Conservation (phyloP, 2,797 vertebrate species). For the Naso thynnoides region DNA sequence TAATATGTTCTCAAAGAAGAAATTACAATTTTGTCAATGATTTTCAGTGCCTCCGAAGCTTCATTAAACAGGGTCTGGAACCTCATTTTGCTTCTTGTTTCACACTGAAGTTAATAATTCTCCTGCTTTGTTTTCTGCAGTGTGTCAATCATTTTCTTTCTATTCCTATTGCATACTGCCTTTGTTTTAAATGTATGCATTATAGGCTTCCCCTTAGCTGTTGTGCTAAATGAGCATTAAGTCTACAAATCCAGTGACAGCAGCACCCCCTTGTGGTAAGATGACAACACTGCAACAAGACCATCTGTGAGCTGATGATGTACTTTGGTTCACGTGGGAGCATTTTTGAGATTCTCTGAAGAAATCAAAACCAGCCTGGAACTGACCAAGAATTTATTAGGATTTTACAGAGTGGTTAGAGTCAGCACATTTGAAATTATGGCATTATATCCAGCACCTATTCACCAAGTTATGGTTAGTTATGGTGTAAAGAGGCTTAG, state of each 20-base stretch:
- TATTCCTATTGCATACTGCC: no score
- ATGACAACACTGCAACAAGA: not conserved
- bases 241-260: not conserved
- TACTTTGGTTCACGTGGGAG: not conserved
- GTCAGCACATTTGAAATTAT: conserved; percentile 13
- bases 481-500: not conserved
- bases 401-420: conserved; percentile 17
- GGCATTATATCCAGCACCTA: conserved; percentile 37
- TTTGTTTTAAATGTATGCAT: no score
- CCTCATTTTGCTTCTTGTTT: not conserved
- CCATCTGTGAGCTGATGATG: not conserved
- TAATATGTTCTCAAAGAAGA: not conserved
- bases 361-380: conserved; percentile 4
- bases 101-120: not conserved
- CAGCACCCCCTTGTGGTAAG: not conserved
- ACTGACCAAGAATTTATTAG: conserved; percentile 29
- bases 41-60: conserved; percentile 5
- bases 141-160: no score
- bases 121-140: no score
- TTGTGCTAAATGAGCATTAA: no score
- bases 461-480: not conserved
- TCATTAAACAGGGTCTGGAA: conserved; percentile 7
- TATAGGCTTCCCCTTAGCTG: no score
- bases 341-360: not conserved
- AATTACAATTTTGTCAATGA: not conserved